Percentiles rank a stretch among this genome's conserved stretches.
phyloP scores from a whole-genome alignment of 2,113 vertebrate species.

The Rhinolophus sinicus region DNA sequence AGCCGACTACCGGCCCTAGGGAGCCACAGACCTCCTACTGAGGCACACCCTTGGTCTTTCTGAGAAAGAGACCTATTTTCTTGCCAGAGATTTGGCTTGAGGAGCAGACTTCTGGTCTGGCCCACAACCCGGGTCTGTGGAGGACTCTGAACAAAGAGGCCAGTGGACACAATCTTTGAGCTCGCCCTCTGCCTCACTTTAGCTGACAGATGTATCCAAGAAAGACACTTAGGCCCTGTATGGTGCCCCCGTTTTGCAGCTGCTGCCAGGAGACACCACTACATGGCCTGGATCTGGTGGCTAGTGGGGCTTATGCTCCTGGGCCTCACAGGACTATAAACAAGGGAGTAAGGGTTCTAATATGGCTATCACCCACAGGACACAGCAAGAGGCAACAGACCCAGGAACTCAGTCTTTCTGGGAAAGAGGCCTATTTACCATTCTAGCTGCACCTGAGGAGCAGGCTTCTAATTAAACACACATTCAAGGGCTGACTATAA shows the following conservation, averaged over 20 bases:
- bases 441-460: neutral
- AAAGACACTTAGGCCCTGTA: too few species aligned
- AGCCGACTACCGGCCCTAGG: fast-evolving
- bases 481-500: neutral
- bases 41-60: too few species aligned
- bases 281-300: neutral
- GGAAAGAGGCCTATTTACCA: neutral
- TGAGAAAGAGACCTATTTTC: neutral
- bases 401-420: neutral
- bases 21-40: fast-evolving
- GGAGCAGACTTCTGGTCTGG: neutral
- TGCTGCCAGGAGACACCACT: too few species aligned
- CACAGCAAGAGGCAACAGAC: neutral
- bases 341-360: neutral
- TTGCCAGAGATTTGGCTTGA: neutral
- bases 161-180: fast-evolving
- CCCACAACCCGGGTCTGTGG: neutral
- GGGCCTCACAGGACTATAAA: neutral
- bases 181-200: neutral
- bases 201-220: fast-evolving
- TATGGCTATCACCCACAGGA: neutral
- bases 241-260: neutral
- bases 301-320: neutral
- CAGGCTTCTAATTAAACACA: neutral
- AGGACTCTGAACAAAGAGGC: neutral